These are phyloP conservation scores for Sipha flava DNA, from an alignment of 1,140 invertebrate genomes.

Conservation along the genomic window DNA sequence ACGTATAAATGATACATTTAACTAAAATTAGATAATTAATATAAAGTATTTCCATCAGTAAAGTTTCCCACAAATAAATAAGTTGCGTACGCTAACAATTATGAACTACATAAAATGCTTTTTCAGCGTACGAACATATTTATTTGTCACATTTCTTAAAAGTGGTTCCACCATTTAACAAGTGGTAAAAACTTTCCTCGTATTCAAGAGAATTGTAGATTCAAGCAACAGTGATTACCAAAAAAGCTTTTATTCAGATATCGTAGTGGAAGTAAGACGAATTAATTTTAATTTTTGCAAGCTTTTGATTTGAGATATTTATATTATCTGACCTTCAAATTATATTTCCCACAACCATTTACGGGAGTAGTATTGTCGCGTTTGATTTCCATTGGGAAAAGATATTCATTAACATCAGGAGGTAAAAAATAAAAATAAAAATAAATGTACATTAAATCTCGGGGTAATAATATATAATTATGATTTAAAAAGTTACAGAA, in stretches of 20 bases:
- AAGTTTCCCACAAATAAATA: too few species aligned
- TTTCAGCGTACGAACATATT: too few species aligned
- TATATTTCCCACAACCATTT: background rate
- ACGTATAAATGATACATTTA: too few species aligned
- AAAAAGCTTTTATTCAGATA: background rate
- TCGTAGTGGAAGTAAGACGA: background rate
- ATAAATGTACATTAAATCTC: background rate
- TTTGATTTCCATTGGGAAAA: conserved; percentile 1
- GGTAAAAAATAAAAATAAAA: background rate
- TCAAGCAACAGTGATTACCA: background rate
- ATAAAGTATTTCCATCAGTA: too few species aligned
- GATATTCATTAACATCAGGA: background rate
- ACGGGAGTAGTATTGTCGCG: too few species aligned
- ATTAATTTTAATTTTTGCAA: background rate
- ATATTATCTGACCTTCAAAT: too few species aligned
- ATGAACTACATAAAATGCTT: too few species aligned
- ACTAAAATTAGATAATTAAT: too few species aligned
- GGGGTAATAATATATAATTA: background rate
- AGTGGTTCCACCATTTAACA: too few species aligned
- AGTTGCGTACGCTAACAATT: too few species aligned
- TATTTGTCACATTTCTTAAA: too few species aligned
- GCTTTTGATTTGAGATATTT: background rate
- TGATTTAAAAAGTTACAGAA: too few species aligned
- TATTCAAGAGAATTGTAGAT: background rate
- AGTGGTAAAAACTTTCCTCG: background rate